A percentile compares a stretch with the other conserved stretches of the same genome.
Evolutionary conservation across 2,113 vertebrate species (phyloP).

Genomic region (Amphilophus citrinellus): DNA sequence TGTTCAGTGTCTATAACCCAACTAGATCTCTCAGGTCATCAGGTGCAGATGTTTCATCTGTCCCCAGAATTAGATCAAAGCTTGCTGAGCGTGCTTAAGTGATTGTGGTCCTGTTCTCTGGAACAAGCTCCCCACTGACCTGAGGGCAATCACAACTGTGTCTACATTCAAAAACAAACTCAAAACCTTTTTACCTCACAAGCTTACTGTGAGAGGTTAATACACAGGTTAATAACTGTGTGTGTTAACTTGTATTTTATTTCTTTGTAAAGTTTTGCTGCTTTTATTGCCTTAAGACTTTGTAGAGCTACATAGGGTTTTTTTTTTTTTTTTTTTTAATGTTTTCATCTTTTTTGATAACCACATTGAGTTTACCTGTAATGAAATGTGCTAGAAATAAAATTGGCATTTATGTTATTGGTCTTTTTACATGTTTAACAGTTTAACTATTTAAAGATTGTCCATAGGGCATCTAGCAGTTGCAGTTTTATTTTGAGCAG

Average conservation of each 20-base stretch:
- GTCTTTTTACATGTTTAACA: not conserved
- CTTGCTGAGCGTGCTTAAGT: not conserved
- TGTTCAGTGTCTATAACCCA: not conserved
- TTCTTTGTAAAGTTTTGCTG: no score
- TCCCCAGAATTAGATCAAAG: not conserved
- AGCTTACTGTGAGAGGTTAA: not conserved
- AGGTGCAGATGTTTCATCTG: not conserved
- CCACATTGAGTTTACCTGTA: not conserved
- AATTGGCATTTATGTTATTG: not conserved
- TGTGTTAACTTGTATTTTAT: not conserved
- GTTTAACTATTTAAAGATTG: not conserved
- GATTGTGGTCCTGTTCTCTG: not conserved
- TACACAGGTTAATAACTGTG: not conserved
- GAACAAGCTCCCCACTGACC: not conserved
- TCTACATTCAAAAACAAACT: not conserved
- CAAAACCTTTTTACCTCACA: not conserved
- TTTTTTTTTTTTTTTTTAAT: no score
- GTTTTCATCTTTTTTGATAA: not conserved
- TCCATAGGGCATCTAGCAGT: no score
- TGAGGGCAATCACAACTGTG: not conserved
- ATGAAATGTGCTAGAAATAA: constrained; percentile 1
- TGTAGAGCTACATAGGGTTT: not conserved
- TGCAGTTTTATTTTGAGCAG: no score
- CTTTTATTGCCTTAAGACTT: not conserved
- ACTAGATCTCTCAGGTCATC: not conserved